phyloP scores from a whole-genome alignment of 2,888 invertebrate genomes.

The Apodemia zela region DNA sequence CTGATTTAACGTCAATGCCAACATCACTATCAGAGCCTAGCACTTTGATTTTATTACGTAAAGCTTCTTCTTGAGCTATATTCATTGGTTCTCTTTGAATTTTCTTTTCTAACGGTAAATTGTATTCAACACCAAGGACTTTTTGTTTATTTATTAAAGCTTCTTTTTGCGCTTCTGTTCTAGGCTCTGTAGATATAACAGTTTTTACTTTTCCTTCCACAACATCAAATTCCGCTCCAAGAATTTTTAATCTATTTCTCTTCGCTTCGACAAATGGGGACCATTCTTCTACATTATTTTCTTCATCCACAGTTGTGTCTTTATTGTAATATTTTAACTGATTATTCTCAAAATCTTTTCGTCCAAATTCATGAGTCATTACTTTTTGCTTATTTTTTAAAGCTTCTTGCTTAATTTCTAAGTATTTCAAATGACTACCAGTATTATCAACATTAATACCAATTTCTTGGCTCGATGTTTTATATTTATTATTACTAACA shows the following conservation, averaged over 20 bases:
- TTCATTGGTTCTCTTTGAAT: conserved; percentile 51
- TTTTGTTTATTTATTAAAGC: conserved; percentile 82
- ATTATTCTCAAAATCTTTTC: conserved; percentile 55
- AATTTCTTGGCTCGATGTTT: conserved; percentile 56
- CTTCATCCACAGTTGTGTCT: conserved; percentile 46
- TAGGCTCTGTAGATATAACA: conserved; percentile 38
- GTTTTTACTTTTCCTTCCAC: conserved; percentile 34
- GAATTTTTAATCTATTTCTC: conserved; percentile 58
- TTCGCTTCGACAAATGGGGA: conserved; percentile 54
- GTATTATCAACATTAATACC: conserved; percentile 49
- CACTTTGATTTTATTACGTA: conserved; percentile 52
- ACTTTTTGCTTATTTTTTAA: conserved; percentile 74
- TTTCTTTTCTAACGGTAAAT: conserved; percentile 49
- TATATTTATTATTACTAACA: conserved; percentile 27
- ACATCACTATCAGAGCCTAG: conserved; percentile 46
- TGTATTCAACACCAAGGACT: conserved; percentile 82
- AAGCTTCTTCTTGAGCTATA: conserved; percentile 61
- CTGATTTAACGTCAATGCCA: conserved; percentile 27
- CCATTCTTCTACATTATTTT: conserved; percentile 49
- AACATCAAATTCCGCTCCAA: conserved; percentile 50
- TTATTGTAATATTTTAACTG: conserved; percentile 37
- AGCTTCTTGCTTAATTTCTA: conserved; percentile 62
- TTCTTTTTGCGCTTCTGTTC: conserved; percentile 76
- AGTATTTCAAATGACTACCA: conserved; percentile 53
- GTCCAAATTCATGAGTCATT: conserved; percentile 70